Base-by-base conservation (phyloP, 2,113 vertebrate genomes). In the Garra rufa region DNA sequence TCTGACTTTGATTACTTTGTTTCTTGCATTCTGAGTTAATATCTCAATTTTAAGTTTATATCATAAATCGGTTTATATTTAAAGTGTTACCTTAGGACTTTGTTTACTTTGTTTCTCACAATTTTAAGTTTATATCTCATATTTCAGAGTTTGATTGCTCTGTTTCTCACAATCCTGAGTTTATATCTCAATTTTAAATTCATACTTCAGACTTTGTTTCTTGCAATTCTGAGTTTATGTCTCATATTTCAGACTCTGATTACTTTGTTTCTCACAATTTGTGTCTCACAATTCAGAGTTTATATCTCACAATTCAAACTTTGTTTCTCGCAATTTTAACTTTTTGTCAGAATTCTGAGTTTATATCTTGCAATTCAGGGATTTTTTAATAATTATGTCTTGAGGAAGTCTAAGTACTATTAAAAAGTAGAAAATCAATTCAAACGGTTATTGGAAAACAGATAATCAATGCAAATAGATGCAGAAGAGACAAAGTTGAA, bases 381-480 rank as follows among this genome's bases (percentile, higher is more conserved):
- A 63, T 34, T 34, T 67, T 67, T 34, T 4, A 41, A 41, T 69
- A 38, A 4, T 1, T 5, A 5, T 67, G 17, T 38, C 30, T 41
- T 69, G 67, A 43, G 21, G 21, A 70, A 1, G 6, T 43, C 11
- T 15, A 71, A 44, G 69, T 71, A 38, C 21, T 41, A 5, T 41
- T 41, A 19, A 15, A 50, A 48, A 75, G 43, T 46, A 50, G 7
- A 48, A 19, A 75, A 75, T 75, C 41, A 30, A 75, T 50, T 14
- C 71, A 74, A 38, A 69, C 21, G 30, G 30, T 17, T 38, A 69
- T 69, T 69, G 9, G 4, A 17, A 8, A 74, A n/a, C 44, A 50
- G 11, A 46, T 28, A 74, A 74, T 74, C 41, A 75, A 50, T 50
- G 46, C 73, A 75, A 41, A 70, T n/a, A 21, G 19, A 41, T 70